Evolutionary conservation across 2,888 invertebrate species (phyloP).

Genomic region (Griposia aprilina): DNA sequence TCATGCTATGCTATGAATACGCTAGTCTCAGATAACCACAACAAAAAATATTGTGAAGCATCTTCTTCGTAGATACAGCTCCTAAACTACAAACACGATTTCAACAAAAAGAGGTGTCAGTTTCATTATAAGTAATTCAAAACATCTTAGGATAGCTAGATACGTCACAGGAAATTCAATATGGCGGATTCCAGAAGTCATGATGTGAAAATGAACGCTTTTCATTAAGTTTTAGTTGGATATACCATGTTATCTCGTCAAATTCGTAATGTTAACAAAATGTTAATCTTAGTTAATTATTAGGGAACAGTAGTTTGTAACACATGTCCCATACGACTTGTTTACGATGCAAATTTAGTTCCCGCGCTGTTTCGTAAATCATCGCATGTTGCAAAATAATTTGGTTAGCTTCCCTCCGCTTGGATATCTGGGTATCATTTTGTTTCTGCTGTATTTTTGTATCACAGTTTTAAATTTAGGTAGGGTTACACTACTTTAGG

Average conservation of each 20-base stretch:
- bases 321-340: conserved; percentile 58
- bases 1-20: too few species aligned
- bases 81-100: background rate
- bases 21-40: background rate
- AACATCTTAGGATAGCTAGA: background rate
- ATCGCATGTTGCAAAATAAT: conserved; percentile 51
- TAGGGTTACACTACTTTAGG: too few species aligned
- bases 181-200: background rate
- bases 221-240: background rate
- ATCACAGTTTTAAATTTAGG: background rate
- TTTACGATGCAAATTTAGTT: conserved; percentile 66
- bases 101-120: background rate
- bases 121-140: background rate
- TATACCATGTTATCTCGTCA: background rate
- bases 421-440: background rate
- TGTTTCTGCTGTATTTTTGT: background rate
- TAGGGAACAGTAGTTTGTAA: conserved; percentile 23
- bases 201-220: background rate
- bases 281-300: conserved; percentile 45
- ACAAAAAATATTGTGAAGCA: background rate
- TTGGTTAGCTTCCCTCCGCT: conserved; percentile 28
- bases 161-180: background rate
- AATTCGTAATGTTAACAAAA: conserved; percentile 23
- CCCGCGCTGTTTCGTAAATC: conserved; percentile 58
- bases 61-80: background rate